Conservation (phyloP, 92 coral and sea anemone genomes). For the Palythoa grandiflora region DNA sequence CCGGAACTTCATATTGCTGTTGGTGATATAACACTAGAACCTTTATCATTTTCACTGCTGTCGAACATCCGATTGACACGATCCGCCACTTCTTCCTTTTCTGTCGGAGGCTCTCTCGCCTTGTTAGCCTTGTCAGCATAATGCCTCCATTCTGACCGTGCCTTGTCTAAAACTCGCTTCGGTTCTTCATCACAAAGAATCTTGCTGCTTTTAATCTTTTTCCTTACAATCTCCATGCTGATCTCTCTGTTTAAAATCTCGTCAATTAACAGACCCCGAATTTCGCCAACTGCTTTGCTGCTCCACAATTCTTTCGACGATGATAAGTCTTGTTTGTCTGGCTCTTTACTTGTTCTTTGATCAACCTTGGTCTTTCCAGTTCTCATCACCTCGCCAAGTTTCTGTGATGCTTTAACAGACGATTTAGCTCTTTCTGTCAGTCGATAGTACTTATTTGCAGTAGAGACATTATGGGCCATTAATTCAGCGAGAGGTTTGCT, state of each 20-base stretch:
- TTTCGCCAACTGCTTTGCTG: slow-evolving; percentile 25
- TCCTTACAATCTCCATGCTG: slow-evolving; percentile 30
- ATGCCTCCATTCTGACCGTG: slow-evolving; percentile 38
- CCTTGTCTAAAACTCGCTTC: slow-evolving; percentile 39
- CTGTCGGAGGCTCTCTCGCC: slow-evolving; percentile 28
- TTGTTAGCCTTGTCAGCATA: slow-evolving; percentile 24
- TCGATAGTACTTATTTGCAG: slow-evolving; percentile 49
- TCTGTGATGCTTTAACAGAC: slow-evolving; percentile 48
- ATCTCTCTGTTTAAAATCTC: slow-evolving; percentile 33
- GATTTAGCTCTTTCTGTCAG: slow-evolving; percentile 46
- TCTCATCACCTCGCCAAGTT: slow-evolving; percentile 46
- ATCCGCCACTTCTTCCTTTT: slow-evolving; percentile 25
- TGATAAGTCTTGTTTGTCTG: slow-evolving; percentile 7
- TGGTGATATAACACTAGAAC: neutral
- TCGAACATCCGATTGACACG: slow-evolving; percentile 26
- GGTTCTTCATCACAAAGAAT: slow-evolving; percentile 37
- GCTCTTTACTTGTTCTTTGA: slow-evolving; percentile 10
- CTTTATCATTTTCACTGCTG: neutral
- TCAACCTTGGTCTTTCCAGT: slow-evolving; percentile 16
- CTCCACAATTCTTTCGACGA: slow-evolving; percentile 17
- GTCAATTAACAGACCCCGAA: slow-evolving; percentile 12
- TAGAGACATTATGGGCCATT: slow-evolving; percentile 38
- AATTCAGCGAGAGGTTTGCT: slow-evolving; percentile 40
- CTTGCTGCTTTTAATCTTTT: slow-evolving; percentile 16
- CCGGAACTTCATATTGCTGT: slow-evolving; percentile 6